Evolutionary conservation across 2,888 invertebrate genomes (phyloP).

Genomic region (Tetrapedia diversipes): DNA sequence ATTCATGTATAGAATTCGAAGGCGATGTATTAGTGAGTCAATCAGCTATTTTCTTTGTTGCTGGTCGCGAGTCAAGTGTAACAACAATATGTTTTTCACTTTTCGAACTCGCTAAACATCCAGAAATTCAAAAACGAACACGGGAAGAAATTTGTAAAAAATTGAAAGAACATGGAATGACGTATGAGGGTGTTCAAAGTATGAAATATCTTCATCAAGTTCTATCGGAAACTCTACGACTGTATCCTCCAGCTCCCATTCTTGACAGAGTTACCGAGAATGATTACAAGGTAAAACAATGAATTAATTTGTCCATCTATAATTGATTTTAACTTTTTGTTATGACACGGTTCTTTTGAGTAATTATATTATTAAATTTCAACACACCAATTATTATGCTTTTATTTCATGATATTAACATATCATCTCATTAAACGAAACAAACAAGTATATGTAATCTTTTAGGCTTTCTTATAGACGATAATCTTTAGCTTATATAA

Average conservation of each 20-base stretch:
- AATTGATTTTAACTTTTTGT: too few relatives aligned
- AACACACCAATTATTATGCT: too few relatives aligned
- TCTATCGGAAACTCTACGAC: constrained; percentile 73
- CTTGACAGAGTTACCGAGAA: constrained; percentile 70
- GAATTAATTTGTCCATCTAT: background rate
- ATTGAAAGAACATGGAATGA: constrained; percentile 61
- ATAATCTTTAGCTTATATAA: too few relatives aligned
- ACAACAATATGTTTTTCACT: constrained; percentile 71
- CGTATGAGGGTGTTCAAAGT: constrained; percentile 70
- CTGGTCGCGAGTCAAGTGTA: constrained; percentile 74
- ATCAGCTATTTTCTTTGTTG: constrained; percentile 74
- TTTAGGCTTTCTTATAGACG: too few relatives aligned
- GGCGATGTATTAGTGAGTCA: constrained; percentile 75
- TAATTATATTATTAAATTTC: too few relatives aligned
- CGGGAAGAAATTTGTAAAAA: constrained; percentile 68
- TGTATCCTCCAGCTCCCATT: constrained; percentile 76
- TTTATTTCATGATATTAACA: too few relatives aligned
- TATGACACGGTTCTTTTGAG: too few relatives aligned
- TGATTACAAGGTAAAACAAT: constrained; percentile 71
- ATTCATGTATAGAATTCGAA: constrained; percentile 65
- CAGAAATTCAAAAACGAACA: constrained; percentile 69
- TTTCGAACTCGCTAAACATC: constrained; percentile 73
- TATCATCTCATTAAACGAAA: too few relatives aligned
- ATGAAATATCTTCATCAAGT: constrained; percentile 76
- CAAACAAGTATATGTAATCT: too few relatives aligned